These are phyloP conservation scores for Poliocrania exsul DNA, from an alignment of 2,797 vertebrate genomes.

Conservation along the genomic window DNA sequence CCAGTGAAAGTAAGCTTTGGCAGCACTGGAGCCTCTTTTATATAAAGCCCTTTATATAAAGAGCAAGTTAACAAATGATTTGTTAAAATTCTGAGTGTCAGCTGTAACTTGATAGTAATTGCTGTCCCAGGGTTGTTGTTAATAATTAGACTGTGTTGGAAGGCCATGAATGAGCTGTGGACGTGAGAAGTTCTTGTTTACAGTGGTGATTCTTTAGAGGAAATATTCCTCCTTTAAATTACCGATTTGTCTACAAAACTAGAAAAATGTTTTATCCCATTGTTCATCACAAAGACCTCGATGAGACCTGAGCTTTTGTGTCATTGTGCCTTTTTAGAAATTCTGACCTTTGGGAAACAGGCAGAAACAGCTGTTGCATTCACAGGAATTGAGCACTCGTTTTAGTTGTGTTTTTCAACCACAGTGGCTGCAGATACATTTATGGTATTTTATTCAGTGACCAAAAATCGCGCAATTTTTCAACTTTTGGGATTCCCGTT, in stretches of 20 bases:
- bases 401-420: not conserved
- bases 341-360: not conserved
- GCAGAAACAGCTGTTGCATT: not conserved
- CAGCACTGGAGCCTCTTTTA: not conserved
- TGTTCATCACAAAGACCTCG: not conserved
- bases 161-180: not conserved
- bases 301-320: not conserved
- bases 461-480: not conserved
- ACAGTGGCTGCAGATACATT: not conserved
- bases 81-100: not conserved
- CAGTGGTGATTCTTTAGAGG: not conserved
- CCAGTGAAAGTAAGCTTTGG: not conserved
- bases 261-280: not conserved
- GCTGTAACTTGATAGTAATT: not conserved
- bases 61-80: not conserved
- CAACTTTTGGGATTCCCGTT: not conserved
- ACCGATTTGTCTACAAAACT: not conserved
- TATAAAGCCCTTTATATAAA: not conserved
- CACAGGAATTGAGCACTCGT: not conserved
- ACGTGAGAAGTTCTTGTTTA: not conserved
- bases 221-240: not conserved
- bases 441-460: not conserved
- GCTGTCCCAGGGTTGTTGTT: not conserved
- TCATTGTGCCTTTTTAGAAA: not conserved
- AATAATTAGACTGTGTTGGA: not conserved